Percentiles rank a stretch among this genome's conserved stretches.
These are phyloP conservation scores for Cairina moschata DNA, from an alignment of 2,113 vertebrate genomes.

Conservation along the genomic window DNA sequence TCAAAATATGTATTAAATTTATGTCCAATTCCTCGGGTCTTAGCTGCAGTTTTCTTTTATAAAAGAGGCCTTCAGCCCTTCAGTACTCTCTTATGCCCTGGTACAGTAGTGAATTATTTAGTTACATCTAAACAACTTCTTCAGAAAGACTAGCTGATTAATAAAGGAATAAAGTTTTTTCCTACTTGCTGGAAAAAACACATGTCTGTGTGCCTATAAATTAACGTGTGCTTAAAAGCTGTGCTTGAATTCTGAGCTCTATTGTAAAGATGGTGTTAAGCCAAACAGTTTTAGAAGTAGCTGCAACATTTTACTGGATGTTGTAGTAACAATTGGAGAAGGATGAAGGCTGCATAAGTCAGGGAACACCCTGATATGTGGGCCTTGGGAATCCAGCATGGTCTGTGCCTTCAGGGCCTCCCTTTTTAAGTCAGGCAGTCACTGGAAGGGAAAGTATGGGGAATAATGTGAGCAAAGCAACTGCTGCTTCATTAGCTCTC, in stretches of 20 bases:
- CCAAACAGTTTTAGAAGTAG: background rate
- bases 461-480: conserved; percentile 50
- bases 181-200: background rate
- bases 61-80: background rate
- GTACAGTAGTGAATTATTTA: conserved; percentile 1
- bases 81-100: background rate
- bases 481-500: conserved; percentile 43
- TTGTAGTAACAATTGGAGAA: background rate
- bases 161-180: background rate
- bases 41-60: background rate
- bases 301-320: background rate
- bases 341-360: background rate
- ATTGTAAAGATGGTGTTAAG: background rate
- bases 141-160: background rate
- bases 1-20: background rate
- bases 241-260: background rate
- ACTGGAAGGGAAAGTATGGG: conserved; percentile 17
- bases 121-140: background rate
- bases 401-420: conserved; percentile 9
- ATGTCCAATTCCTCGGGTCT: background rate
- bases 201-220: background rate
- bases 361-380: background rate
- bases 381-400: background rate
- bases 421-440: conserved; percentile 25
- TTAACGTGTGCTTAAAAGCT: background rate